Evolutionary conservation across 2,113 vertebrate genomes (phyloP), one percentile per base, ranked within the genome.

Genomic region (Crotalus viridis): DNA sequence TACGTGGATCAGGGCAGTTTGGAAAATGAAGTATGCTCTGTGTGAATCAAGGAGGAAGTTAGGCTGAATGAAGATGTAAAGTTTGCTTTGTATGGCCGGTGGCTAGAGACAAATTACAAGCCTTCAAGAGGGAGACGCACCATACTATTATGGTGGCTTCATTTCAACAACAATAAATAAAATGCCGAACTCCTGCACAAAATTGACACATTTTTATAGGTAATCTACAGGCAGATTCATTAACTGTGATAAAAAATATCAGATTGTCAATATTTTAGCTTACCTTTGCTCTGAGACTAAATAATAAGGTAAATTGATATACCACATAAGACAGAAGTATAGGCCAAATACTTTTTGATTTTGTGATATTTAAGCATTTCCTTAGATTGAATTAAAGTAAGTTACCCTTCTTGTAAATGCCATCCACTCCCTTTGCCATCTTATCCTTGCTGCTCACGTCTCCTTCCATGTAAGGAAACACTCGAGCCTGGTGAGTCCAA

Each of bases 381-480:
- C 54, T 52, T 26, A 61, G 19, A 39, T 46, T 28, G n/a, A 21
- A 59, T 43, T 69, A 64, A 89, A 61, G 85, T 33, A 74, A 24
- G 3, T 96, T 97, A 99, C 99, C 99, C 98, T 99, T 99, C 97
- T 98, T 99, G 92, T 99, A 99, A 61, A 98, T 98, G 61, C 98
- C 98, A 94, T 99, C 99, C 0, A 99, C 99, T 0, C 99, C 99
- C 95, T 99, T 99, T 56, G 99, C 98, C 98, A 99, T 99, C 96
- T 99, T 99, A 92, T 99, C 99, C 93, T 99, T 99, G 98, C 98
- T 99, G 98, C 98, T 99, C 94, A 99, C 99, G 85, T 99, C 99
- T 21, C 99, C 99, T 86, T 99, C 99, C 99, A 99, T 99, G 93
- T 99, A 99, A 4, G 99, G 99, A 93, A 99, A 99, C 87, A 99